These are phyloP conservation scores for Haemorhous mexicanus DNA, from an alignment of 2,113 vertebrate genomes.

Conservation along the genomic window DNA sequence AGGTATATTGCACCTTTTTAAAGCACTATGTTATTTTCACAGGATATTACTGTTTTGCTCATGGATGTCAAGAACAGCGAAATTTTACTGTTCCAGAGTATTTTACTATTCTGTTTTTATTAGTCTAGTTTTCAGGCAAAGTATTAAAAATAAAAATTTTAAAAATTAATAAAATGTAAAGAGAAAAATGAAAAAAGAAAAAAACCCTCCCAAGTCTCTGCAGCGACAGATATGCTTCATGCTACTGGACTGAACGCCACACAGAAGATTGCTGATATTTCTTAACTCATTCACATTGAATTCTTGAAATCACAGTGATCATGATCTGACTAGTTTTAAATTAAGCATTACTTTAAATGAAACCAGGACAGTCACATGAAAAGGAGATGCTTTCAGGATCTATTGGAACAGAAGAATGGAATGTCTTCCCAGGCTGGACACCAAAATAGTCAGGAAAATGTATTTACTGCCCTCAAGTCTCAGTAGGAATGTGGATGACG, in stretches of 20 bases:
- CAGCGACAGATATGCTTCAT: slow-evolving; percentile 61
- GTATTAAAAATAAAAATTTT: slow-evolving; percentile 55
- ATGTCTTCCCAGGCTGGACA: slow-evolving; percentile 65
- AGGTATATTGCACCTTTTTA: slow-evolving; percentile 79
- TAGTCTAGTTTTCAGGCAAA: slow-evolving; percentile 80
- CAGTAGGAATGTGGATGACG: slow-evolving; percentile 34
- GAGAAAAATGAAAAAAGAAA: slow-evolving; percentile 41
- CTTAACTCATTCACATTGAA: slow-evolving; percentile 67
- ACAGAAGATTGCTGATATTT: slow-evolving; percentile 67
- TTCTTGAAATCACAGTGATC: slow-evolving; percentile 67
- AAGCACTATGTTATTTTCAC: slow-evolving; percentile 80
- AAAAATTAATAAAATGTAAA: slow-evolving; percentile 51
- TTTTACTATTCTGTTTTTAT: slow-evolving; percentile 78
- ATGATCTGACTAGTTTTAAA: slow-evolving; percentile 61
- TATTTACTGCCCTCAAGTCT: slow-evolving; percentile 63
- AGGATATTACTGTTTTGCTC: slow-evolving; percentile 79
- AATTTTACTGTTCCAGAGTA: slow-evolving; percentile 80
- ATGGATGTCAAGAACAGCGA: slow-evolving; percentile 80
- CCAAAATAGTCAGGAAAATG: slow-evolving; percentile 67
- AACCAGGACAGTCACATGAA: slow-evolving; percentile 41
- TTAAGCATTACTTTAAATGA: slow-evolving; percentile 57
- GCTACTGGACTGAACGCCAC: slow-evolving; percentile 63
- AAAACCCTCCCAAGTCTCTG: slow-evolving; percentile 59
- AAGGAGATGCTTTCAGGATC: slow-evolving; percentile 65
- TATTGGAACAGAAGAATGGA: slow-evolving; percentile 56